Percentiles rank a stretch among this genome's conserved stretches.
phyloP scores from a whole-genome alignment of 2,797 vertebrate genomes.

The Darevskia mixta region DNA sequence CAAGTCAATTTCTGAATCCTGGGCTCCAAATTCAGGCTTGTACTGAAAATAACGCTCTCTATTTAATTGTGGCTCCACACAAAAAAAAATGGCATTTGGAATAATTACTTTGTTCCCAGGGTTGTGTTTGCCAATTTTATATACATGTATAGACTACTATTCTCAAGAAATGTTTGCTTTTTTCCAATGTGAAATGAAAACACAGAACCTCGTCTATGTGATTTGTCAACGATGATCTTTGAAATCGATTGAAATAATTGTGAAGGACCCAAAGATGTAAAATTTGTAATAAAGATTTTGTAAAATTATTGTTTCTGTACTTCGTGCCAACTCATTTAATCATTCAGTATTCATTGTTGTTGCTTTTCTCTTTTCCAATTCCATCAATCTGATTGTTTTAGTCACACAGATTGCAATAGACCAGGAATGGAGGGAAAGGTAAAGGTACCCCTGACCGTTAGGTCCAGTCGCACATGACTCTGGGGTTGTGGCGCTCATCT shows the following conservation, averaged over 20 bases:
- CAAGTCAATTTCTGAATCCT: not conserved
- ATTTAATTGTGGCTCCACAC: not conserved
- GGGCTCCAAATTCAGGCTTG: not conserved
- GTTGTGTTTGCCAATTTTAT: not conserved
- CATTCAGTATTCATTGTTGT: not conserved
- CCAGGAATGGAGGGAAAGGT: too few relatives aligned
- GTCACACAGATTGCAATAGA: not conserved
- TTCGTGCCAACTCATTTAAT: not conserved
- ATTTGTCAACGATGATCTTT: conserved; percentile 17
- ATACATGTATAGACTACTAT: not conserved
- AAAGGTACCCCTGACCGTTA: too few relatives aligned
- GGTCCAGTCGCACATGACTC: too few relatives aligned
- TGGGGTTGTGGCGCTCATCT: too few relatives aligned
- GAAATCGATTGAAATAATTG: conserved; percentile 44
- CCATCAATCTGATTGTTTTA: not conserved
- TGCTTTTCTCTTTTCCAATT: not conserved
- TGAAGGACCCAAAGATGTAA: conserved; percentile 64
- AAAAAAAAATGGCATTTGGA: not conserved
- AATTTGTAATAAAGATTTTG: conserved; percentile 66
- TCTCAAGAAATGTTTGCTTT: conserved; percentile 8
- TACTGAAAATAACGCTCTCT: fast-evolving
- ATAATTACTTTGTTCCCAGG: not conserved
- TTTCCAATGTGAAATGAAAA: conserved; percentile 36
- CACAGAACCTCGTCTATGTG: conserved; percentile 21
- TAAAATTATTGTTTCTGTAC: conserved; percentile 1